Percentiles rank a stretch among this genome's conserved stretches.
phyloP scores from a whole-genome alignment of 2,113 vertebrate genomes.

The Rana temporaria region DNA sequence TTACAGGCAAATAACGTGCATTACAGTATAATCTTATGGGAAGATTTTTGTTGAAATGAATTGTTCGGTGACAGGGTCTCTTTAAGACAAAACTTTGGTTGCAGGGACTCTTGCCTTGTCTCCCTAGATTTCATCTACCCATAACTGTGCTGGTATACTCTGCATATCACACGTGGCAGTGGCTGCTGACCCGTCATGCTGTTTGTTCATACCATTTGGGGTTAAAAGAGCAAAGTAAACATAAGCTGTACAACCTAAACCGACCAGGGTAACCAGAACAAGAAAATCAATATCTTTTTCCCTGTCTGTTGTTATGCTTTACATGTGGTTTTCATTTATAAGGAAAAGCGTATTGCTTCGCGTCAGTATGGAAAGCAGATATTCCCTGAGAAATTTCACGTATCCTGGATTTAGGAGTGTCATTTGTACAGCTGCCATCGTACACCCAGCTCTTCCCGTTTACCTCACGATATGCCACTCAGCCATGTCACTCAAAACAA shows the following conservation, averaged over 20 bases:
- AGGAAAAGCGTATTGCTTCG: constrained; percentile 59
- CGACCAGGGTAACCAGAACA: constrained; percentile 57
- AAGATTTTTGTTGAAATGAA: too few relatives aligned
- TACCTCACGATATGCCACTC: background rate
- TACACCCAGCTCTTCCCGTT: background rate
- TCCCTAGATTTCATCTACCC: too few relatives aligned
- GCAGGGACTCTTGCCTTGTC: too few relatives aligned
- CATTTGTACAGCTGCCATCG: background rate
- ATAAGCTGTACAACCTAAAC: constrained; percentile 35
- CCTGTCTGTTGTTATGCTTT: constrained; percentile 18
- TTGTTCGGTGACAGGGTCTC: too few relatives aligned
- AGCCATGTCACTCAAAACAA: background rate
- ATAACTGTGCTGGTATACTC: too few relatives aligned
- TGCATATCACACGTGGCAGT: too few relatives aligned
- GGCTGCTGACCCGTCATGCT: too few relatives aligned
- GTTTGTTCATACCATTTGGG: background rate
- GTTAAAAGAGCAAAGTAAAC: constrained; percentile 21
- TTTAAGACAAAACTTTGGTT: too few relatives aligned
- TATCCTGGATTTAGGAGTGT: background rate
- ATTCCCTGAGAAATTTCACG: constrained; percentile 7
- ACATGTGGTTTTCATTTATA: constrained; percentile 61
- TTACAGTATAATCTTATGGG: too few relatives aligned
- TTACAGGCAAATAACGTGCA: too few relatives aligned
- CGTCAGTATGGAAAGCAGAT: constrained; percentile 18
- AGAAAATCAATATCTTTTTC: constrained; percentile 30